phyloP scores from a whole-genome alignment of 2,797 vertebrate genomes.

The Tinamus major region DNA sequence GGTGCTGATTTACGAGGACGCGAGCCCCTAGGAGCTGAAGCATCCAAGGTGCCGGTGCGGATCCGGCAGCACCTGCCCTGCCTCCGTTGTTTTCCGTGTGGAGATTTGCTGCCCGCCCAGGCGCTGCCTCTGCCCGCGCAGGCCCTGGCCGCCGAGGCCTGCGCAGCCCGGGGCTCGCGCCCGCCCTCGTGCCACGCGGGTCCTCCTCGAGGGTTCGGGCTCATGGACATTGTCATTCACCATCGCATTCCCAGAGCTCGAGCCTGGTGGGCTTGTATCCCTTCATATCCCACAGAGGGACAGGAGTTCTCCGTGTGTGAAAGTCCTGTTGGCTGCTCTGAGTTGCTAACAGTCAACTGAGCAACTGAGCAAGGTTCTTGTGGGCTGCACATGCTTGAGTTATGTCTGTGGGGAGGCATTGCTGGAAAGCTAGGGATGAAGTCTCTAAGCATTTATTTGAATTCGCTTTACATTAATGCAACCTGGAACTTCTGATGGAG shows the following conservation, averaged over 20 bases:
- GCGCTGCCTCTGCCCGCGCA: neutral
- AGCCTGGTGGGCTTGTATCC: neutral
- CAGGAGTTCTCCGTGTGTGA: neutral
- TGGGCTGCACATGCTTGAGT: neutral
- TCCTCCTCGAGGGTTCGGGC: neutral
- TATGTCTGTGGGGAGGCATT: neutral
- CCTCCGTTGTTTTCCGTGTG: neutral
- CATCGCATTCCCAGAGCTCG: neutral
- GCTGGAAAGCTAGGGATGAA: neutral
- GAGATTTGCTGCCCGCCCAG: neutral
- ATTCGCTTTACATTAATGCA: neutral
- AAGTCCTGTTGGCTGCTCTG: neutral
- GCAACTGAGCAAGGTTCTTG: neutral
- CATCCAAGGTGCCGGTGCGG: neutral
- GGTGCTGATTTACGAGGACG: neutral
- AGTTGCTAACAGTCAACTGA: neutral
- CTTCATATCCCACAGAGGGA: neutral
- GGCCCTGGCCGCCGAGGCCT: neutral
- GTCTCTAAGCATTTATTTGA: neutral
- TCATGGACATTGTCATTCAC: neutral
- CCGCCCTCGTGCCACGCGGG: neutral
- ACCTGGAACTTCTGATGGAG: neutral
- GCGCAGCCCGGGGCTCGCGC: neutral
- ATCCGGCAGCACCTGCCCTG: neutral
- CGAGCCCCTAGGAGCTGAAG: neutral